Evolutionary conservation across 2,113 vertebrate genomes (phyloP), one percentile per base, ranked within the genome.

Genomic region (Isurus oxyrinchus): DNA sequence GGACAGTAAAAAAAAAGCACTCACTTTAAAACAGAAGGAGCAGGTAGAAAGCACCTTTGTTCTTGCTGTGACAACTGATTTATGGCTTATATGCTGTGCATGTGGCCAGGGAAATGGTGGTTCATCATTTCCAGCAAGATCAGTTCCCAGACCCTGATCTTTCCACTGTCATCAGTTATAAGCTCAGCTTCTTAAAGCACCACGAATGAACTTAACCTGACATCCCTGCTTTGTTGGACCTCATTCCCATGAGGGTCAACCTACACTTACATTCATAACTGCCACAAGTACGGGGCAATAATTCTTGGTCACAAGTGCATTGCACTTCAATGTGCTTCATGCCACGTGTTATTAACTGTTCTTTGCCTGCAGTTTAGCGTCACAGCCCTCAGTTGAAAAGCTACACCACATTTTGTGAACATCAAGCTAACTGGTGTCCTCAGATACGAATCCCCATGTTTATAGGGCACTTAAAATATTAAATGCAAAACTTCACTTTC

Each of bases 71-170:
- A 87, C 84, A 49, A 44, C 44, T 49, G 57, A 91, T 91, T 91
- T 91, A 91, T 59, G 81, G n/a, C 40, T 21, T 44, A 16, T 90
- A 90, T 59, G 35, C 53, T 59, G 53, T 61, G 27, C 49, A 57
- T 59, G 23, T 57, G 53, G 53, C 55, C 55, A 31, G 87, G 87
- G 55, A 44, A 57, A 35, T 31, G 31, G 57, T 4, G 14, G 59
- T 59, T 59, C 55, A 91, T 84, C n/a, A 84, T 84, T 84, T 84
- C 81, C 88, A 91, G 88, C 88, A 91, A 91, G 55, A 57, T 57
- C 55, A 59, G 57, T 59, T 35, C 19, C 16, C 81, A 84, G 81
- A 84, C n/a, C 81, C 81, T 84, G 81, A 84, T 21, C 40, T 84
- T 84, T 84, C n/a, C 1, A 44, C 81, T 44, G 72, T 76, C 81